phyloP scores from a whole-genome alignment of 2,888 invertebrate species.

The Chrysodeixis includens region DNA sequence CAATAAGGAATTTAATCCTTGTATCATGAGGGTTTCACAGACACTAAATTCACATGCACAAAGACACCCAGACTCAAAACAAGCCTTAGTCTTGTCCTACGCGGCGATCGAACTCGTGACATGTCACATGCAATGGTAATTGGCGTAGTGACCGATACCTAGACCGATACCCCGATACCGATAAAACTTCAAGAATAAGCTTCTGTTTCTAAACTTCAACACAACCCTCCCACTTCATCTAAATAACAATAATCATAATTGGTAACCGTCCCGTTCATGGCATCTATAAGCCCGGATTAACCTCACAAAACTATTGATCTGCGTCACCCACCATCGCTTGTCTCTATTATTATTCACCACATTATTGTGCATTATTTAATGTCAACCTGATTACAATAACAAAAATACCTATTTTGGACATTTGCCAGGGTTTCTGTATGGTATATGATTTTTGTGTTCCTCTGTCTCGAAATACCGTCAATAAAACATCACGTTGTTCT shows the following conservation, averaged over 20 bases:
- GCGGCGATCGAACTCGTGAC: too few relatives aligned
- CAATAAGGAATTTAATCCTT: too few relatives aligned
- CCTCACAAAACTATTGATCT: conserved; percentile 5
- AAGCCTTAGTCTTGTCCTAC: too few relatives aligned
- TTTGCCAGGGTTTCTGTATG: conserved; percentile 36
- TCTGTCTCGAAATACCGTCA: neutral
- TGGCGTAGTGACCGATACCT: too few relatives aligned
- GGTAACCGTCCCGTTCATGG: neutral
- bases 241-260: neutral
- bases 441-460: conserved; percentile 21
- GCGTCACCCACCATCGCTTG: neutral
- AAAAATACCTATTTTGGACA: conserved; percentile 46
- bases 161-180: too few relatives aligned
- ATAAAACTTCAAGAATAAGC: too few relatives aligned
- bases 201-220: too few relatives aligned
- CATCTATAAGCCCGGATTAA: neutral
- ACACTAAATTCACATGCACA: too few relatives aligned
- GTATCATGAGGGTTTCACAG: too few relatives aligned
- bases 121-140: too few relatives aligned
- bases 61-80: too few relatives aligned
- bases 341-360: neutral
- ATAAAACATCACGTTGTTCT: neutral
- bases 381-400: conserved; percentile 33
- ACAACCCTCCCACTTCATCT: neutral
- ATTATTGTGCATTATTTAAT: conserved; percentile 24